A percentile compares a stretch with the other conserved stretches of the same genome.
Evolutionary conservation across 2,113 vertebrate genomes (phyloP).

Genomic region (Tonatia bakeri): DNA sequence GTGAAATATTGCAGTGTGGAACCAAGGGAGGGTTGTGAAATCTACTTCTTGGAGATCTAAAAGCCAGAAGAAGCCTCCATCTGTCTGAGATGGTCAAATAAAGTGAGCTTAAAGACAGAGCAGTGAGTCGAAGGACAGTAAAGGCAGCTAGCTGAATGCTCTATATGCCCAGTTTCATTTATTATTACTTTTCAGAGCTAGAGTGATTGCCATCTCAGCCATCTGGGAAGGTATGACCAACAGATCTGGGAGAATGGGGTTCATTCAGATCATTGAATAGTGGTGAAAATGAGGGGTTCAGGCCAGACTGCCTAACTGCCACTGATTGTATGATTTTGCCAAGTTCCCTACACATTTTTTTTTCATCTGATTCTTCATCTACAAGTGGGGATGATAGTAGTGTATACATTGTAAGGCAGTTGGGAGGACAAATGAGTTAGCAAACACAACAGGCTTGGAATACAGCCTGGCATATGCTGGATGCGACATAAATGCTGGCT

Average conservation of each 20-base stretch:
- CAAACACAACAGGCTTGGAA: neutral
- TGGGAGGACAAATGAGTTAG: neutral
- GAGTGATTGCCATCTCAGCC: neutral
- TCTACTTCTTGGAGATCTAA: neutral
- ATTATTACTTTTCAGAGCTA: neutral
- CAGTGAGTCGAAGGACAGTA: neutral
- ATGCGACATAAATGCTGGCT: neutral
- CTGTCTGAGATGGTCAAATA: neutral
- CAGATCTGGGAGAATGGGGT: fast-evolving
- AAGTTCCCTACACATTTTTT: neutral
- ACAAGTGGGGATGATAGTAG: neutral
- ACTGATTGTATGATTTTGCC: fast-evolving
- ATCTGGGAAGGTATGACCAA: neutral
- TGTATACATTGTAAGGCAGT: neutral
- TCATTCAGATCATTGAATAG: fast-evolving
- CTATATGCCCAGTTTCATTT: fast-evolving
- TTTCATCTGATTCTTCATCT: neutral
- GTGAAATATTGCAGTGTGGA: neutral
- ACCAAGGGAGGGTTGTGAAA: neutral
- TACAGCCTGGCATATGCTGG: neutral
- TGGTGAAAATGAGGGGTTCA: neutral
- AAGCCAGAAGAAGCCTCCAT: slow-evolving; percentile 8
- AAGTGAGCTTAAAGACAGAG: neutral
- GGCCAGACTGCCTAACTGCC: neutral
- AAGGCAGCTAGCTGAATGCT: neutral